Evolutionary conservation across 2,888 invertebrate species (phyloP), one percentile per base, ranked within the genome.

Genomic region (Chymomyza procnemis): DNA sequence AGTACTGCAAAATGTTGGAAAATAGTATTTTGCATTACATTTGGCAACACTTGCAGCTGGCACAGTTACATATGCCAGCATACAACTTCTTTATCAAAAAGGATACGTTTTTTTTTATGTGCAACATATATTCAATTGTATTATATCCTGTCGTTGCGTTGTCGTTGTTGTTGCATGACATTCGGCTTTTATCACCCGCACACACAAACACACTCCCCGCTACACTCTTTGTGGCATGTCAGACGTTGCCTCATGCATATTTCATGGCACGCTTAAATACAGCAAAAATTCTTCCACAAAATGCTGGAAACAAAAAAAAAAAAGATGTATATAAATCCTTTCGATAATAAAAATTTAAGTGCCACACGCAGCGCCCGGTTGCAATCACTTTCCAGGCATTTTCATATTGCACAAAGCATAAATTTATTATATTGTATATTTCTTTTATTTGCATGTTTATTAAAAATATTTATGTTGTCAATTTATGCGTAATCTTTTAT

Each of bases 221-320:
- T 12, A 16, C 50, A 50, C 19, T 71, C 69, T 64, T 30, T 46
- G 59, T 46, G 48, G 18, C 67, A 52, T 65, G 60, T 66, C 82
- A 78, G 85, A 81, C 82, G 71, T 76, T 74, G 61, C 58, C 76
- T 80, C 78, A 79, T 83, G 79, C 85, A 83, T 82, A 80, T 85
- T 82, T 80, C 75, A 85, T 82, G 65, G 67, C 56, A 50, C 61
- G 81, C 71, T 79, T 79, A 81, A 80, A 77, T 72, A 75, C 72
- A 68, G 62, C 63, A 65, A 66, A 76, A 67, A 64, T 64, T 59
- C 71, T 48, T 63, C 54, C n/a, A n/a, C n/a, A n/a, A n/a, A n/a
- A 55, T 71, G 46, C 67, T 71, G 74, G 8, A 26, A 26, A 26
- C 1, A 4, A 26, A 4, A 26, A 26, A 50, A 79, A 50, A 82